Base-by-base conservation (phyloP, 1,140 invertebrate genomes). In the Tyrophagus putrescentiae region DNA sequence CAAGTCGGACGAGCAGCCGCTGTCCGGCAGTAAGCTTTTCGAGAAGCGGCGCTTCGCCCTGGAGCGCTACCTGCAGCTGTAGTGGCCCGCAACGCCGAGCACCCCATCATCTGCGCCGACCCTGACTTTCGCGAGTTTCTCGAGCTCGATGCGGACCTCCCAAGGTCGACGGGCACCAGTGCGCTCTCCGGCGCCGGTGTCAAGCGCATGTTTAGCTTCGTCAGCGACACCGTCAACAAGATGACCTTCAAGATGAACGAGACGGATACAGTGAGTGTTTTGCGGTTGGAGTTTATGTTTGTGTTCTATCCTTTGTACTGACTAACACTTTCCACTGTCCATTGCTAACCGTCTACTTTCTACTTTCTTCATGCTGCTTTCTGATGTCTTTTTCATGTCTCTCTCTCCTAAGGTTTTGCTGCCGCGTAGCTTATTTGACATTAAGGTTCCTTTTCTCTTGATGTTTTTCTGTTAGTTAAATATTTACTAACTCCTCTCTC, bases 161-260 rank as follows among this genome's bases (percentile, higher is more conserved):
- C 96, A 0, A 89, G 87, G 73, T 85, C 96, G 0, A 92, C 89
- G 0, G 94, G 82, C 70, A 99, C 96, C 11, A 94, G 91, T 6
- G 91, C 94, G 1, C 76, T 99, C 3, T 95, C 90, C 73, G 86
- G 93, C 50, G 93, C 92, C 60, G 92, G 92, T 13, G 85, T 99
- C 25, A 81, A 95, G 75, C 79, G 91, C 61, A 77, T 99, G 0
- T 92, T 99, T 68, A 95, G 90, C 70, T 90, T 89, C 79, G 84
- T 98, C 57, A 92, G 92, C 25, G 93, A 97, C 73, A 94, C 91
- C 48, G 90, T 98, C 44, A 95, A 91, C 70, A 98, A 98, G 75
- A 97, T 99, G 60, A 93, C 94, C 3, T 96, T 92, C 72, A 93
- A 91, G 76, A 98, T 98, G 93, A 94, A 98, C 71, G 95, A 98